phyloP scores from a whole-genome alignment of 2,888 invertebrate genomes.

The Cyclophora punctaria region DNA sequence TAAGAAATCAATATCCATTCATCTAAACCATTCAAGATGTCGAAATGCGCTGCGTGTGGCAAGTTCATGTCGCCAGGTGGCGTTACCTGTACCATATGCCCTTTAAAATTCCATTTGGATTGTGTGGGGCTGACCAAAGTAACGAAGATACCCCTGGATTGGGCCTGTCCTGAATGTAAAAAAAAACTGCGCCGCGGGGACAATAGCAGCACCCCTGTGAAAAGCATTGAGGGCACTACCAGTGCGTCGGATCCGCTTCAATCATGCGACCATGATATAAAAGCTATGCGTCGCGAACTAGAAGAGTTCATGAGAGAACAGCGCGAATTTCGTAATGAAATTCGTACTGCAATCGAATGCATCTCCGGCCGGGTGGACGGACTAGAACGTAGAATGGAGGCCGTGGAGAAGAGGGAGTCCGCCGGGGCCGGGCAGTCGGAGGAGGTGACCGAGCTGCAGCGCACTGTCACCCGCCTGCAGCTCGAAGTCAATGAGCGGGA shows the following conservation, averaged over 20 bases:
- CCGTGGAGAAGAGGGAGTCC: not conserved
- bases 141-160: not conserved
- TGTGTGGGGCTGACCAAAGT: not conserved
- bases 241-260: not conserved
- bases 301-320: not conserved
- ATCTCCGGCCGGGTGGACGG: not conserved
- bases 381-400: not conserved
- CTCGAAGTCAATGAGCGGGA: not conserved
- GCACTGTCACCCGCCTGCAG: no score
- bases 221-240: not conserved
- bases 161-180: conserved; percentile 1
- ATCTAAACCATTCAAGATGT: no score
- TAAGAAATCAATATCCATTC: no score
- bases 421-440: not conserved
- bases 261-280: not conserved
- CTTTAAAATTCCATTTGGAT: not conserved
- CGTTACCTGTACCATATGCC: not conserved
- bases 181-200: not conserved
- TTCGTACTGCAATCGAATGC: not conserved
- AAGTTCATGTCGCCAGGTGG: no score
- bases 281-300: not conserved
- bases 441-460: no score
- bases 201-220: not conserved
- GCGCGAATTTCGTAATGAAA: not conserved
- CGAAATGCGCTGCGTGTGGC: no score